A percentile compares a stretch with the other conserved stretches of the same genome.
Conservation (phyloP, 2,888 invertebrate species). For the Cephus sareptanus region DNA sequence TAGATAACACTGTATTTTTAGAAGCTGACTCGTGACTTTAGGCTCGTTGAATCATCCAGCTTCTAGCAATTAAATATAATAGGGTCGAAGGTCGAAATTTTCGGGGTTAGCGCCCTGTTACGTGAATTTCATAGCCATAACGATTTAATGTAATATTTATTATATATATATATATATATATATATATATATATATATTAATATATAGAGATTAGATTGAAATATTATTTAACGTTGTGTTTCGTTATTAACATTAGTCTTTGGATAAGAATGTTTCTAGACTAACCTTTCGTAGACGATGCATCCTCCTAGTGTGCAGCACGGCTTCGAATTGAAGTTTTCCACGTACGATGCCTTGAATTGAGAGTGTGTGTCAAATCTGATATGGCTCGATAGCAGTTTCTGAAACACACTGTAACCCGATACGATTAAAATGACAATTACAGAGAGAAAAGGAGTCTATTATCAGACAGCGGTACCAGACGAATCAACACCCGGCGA, state of each 20-base stretch:
- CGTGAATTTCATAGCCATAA: conserved; percentile 18
- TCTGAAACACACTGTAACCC: conserved; percentile 8
- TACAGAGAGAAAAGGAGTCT: conserved; percentile 69
- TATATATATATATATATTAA: not conserved
- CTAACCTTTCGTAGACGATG: conserved; percentile 6
- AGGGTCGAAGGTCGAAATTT: no score
- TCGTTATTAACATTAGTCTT: no score
- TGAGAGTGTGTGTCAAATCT: not conserved
- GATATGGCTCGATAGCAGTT: not conserved
- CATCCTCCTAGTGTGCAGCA: conserved; percentile 12
- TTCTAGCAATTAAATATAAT: not conserved
- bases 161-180: conserved; percentile 17
- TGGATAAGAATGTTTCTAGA: no score
- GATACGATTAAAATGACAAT: conserved; percentile 29
- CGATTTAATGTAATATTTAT: conserved; percentile 2
- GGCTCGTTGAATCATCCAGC: not conserved
- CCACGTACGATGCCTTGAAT: not conserved
- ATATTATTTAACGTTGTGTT: conserved; percentile 5
- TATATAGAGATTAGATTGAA: not conserved
- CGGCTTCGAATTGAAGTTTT: conserved; percentile 7
- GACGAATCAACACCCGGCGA: conserved; percentile 63
- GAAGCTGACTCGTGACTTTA: not conserved
- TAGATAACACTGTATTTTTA: not conserved
- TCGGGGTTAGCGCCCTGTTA: not conserved
- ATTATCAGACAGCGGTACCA: conserved; percentile 64